Base-by-base conservation (phyloP, 2,113 vertebrate species). In the Piaya cayana region DNA sequence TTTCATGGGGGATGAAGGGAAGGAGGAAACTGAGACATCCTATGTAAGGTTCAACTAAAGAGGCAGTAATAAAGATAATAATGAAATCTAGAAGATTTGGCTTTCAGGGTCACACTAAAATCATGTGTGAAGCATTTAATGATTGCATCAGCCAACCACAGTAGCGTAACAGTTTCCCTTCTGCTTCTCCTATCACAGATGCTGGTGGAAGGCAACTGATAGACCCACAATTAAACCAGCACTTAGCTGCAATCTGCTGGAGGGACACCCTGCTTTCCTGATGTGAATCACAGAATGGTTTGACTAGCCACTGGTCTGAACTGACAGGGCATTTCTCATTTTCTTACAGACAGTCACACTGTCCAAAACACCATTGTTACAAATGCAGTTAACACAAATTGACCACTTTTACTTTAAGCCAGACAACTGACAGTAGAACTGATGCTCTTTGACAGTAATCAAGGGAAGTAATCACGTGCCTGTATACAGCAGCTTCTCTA, bases 61-160 rank as follows among this genome's bases (percentile, higher is more conserved):
- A 81, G 6, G 14, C 34, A 59, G 11, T 11, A 68, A 59, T 4
- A 4, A 69, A 70, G 8, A 32, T 4, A 26, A 26, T 2, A 6
- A 36, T 0, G 30, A 17, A 83, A 53, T 9, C n/a, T 5, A 1
- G 22, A 70, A 82, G 15, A 49, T 6, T 0, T 12, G 29, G 14
- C 30, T 82, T 76, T 45, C 55, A 39, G 26, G 13, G 34, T 75
- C 37, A 49, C 1, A 19, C 26, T 49, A 36, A 64, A 81, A 62
- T 32, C 27, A n/a, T 6, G 2, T 0, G 14, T 0, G 4, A 45
- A 72, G 27, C 26, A 18, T 3, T 36, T 22, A 30, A 0, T 0
- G 25, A 15, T 5, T 13, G 20, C 29, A 50, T 11, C 25, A 72
- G 39, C 16, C 53, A 42, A 8, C 42, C 22, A 49, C 45, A 12